phyloP scores from a whole-genome alignment of 2,113 vertebrate species.

The Coreoperca whiteheadi region DNA sequence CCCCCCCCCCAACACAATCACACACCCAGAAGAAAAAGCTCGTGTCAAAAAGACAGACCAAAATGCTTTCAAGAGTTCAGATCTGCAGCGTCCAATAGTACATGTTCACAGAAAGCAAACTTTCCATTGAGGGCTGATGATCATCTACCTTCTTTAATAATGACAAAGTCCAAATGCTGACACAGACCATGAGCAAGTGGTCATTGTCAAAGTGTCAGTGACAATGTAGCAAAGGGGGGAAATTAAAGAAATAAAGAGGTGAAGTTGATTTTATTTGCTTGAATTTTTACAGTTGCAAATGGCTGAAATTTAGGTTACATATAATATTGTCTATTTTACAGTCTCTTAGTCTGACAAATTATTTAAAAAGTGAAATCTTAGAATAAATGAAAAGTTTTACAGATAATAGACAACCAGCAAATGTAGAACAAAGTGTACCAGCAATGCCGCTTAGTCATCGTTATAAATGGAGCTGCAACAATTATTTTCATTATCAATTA shows the following conservation, averaged over 20 bases:
- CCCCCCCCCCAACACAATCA: conserved; percentile 3
- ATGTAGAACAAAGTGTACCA: background rate
- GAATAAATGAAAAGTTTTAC: background rate
- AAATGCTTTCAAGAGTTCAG: conserved; percentile 53
- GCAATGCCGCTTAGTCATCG: background rate
- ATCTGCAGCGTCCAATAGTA: conserved; percentile 13
- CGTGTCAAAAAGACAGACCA: conserved; percentile 41
- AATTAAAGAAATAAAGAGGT: background rate
- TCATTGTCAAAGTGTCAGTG: background rate
- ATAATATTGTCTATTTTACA: background rate
- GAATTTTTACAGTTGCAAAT: background rate
- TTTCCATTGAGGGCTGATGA: background rate
- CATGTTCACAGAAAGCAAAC: conserved; percentile 6
- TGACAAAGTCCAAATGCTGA: background rate
- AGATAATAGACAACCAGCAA: background rate
- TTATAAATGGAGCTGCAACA: no score
- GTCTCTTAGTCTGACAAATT: background rate
- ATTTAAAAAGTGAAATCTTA: background rate
- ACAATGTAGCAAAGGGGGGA: background rate
- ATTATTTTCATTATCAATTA: background rate
- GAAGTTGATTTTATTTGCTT: background rate
- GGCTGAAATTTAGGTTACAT: background rate
- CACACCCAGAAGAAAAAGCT: conserved; percentile 23
- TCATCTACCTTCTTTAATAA: background rate
- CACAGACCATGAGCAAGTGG: background rate